Evolutionary conservation across 2,888 invertebrate species (phyloP), one percentile per base, ranked within the genome.

Genomic region (Drosophila affinis): DNA sequence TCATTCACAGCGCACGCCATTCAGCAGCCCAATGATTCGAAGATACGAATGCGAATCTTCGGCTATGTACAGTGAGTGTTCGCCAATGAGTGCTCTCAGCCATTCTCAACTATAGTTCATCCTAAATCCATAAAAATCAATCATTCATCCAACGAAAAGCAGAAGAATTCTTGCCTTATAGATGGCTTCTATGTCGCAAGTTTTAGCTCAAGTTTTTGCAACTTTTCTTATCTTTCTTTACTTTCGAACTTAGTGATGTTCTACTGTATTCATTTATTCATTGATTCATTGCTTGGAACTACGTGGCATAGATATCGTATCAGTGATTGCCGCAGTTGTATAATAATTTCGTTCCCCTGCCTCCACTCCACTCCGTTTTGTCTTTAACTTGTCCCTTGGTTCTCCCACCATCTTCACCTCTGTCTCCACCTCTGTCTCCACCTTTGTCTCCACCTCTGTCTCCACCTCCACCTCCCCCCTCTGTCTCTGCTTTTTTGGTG

Each of bases 1-100:
- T 39, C n/a, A 39, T 39, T 39, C 39, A 39, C n/a, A 75, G 48
- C 52, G 64, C 79, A 79, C 55, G 53, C 81, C 60, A 72, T 55
- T 77, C 58, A 51, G 51, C 39, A 59, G 7, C 14, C 14, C 7
- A 39, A 39, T n/a, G 39, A 39, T 39, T 39, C 39, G 6, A 7
- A 39, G 39, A 39, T 39, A 47, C 44, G 44, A 34, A 21, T 44
- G 29, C 32, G 27, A 21, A 24, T 29, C 9, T 9, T 9, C 9
- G 29, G 29, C 9, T 2, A 29, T 29, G 29, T 29, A 29, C 29
- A 29, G 29, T 29, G 29, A 9, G 29, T 2, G 29, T 2, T 18
- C 29, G 0, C 29, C 29, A 29, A 9, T 29, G 29, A 9, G 9
- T 29, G 29, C 29, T 29, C 29, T 29, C 0, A 7, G 29, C 9